Conservation (phyloP, 2,113 vertebrate species). For the Plotosus lineatus region DNA sequence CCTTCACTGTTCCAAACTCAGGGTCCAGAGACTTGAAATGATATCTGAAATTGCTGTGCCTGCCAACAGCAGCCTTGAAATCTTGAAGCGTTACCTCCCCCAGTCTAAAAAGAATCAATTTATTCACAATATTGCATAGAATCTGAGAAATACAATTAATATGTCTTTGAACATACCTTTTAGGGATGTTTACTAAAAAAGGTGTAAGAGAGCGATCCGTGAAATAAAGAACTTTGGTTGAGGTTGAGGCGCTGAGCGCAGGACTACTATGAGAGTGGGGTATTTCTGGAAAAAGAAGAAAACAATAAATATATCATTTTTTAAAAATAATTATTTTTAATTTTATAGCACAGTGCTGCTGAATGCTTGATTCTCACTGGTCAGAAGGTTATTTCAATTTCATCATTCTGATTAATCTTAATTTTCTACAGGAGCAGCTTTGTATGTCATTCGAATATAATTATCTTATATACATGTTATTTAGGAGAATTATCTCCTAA, state of each 20-base stretch:
- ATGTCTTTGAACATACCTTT: conserved; percentile 80
- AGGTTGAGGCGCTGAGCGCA: conserved; percentile 77
- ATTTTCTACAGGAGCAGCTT: not conserved
- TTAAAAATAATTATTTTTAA: not conserved
- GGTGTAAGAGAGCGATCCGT: conserved; percentile 95
- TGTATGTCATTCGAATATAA: too few relatives aligned
- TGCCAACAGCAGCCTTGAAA: conserved; percentile 91
- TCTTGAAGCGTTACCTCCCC: conserved; percentile 93
- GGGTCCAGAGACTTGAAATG: conserved; percentile 98
- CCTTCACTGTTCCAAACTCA: conserved; percentile 97
- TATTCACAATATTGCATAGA: not conserved
- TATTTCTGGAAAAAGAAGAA: conserved; percentile 74
- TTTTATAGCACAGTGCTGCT: not conserved
- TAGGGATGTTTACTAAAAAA: conserved; percentile 96
- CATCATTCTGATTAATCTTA: not conserved
- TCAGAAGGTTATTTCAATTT: not conserved
- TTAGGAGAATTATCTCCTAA: too few relatives aligned
- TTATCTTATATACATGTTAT: too few relatives aligned
- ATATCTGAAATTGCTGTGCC: conserved; percentile 90
- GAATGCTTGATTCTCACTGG: not conserved
- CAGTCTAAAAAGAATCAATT: conserved; percentile 73
- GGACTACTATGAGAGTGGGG: conserved; percentile 92
- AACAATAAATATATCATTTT: not conserved
- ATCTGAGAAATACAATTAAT: not conserved
- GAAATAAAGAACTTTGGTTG: conserved; percentile 97